These are phyloP conservation scores for Plebejus argus DNA, from an alignment of 2,888 invertebrate genomes.

Conservation along the genomic window DNA sequence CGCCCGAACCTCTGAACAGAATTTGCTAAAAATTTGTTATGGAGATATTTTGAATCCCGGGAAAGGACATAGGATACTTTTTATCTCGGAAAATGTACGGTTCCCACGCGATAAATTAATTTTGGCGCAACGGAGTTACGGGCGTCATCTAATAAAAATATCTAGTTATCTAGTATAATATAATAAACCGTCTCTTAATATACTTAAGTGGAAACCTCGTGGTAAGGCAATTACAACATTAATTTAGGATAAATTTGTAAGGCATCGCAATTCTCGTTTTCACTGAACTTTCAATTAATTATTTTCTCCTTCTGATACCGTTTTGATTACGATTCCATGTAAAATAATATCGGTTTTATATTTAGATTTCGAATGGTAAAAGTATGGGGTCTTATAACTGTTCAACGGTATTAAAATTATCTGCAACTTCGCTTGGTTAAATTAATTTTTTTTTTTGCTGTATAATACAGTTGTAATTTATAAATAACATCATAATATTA, in stretches of 20 bases:
- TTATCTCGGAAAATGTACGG: too few species aligned
- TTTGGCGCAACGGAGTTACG: too few species aligned
- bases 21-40: too few species aligned
- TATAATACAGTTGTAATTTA: too few species aligned
- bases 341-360: conserved; percentile 5
- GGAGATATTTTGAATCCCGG: too few species aligned
- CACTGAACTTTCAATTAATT: conserved; percentile 29
- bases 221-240: conserved; percentile 7
- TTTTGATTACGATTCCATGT: not conserved
- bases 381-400: not conserved
- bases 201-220: not conserved
- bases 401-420: not conserved
- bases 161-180: not conserved
- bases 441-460: not conserved
- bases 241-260: conserved; percentile 27
- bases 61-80: too few species aligned
- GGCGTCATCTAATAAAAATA: too few species aligned
- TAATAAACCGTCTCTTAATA: not conserved
- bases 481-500: too few species aligned
- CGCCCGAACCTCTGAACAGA: too few species aligned
- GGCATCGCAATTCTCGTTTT: conserved; percentile 28
- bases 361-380: not conserved
- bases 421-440: not conserved
- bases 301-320: not conserved
- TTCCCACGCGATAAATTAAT: too few species aligned